A percentile compares a stretch with the other conserved stretches of the same genome.
These are phyloP conservation scores for Centropus bengalensis DNA, from an alignment of 2,113 vertebrate species.

Conservation along the genomic window DNA sequence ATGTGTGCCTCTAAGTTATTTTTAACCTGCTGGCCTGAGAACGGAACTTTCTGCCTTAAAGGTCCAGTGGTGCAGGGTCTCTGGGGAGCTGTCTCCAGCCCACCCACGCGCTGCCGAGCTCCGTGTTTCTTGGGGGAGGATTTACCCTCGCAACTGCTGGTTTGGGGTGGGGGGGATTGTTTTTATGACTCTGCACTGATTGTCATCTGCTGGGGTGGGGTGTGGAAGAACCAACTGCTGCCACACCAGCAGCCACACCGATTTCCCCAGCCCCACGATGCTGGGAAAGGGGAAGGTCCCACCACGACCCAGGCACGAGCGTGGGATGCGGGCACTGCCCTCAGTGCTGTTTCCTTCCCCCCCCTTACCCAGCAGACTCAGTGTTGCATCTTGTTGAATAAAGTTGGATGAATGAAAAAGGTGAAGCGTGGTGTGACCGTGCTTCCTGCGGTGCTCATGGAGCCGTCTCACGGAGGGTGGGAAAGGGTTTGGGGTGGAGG, in stretches of 20 bases:
- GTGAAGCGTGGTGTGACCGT: background rate
- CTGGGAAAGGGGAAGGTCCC: background rate
- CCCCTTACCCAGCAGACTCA: background rate
- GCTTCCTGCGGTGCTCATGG: background rate
- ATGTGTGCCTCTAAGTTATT: slow-evolving; percentile 58
- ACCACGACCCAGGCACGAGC: background rate
- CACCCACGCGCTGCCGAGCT: accelerated
- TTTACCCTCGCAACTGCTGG: background rate
- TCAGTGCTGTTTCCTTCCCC: background rate
- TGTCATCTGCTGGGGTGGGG: background rate
- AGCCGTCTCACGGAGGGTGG: background rate
- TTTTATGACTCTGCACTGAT: slow-evolving; percentile 44
- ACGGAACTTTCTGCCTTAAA: background rate
- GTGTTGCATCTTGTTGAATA: slow-evolving; percentile 28
- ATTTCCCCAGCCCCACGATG: background rate
- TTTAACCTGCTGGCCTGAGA: slow-evolving; percentile 33
- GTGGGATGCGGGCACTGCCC: background rate
- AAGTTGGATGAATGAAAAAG: slow-evolving; percentile 1
- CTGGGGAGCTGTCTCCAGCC: background rate
- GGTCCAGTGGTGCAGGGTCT: background rate
- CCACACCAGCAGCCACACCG: accelerated
- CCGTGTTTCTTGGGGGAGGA: background rate
- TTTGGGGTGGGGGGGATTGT: background rate
- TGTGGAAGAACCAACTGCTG: background rate
- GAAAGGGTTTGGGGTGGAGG: background rate